phyloP scores from a whole-genome alignment of 2,888 invertebrate species.

The Leptopilina syphax region DNA sequence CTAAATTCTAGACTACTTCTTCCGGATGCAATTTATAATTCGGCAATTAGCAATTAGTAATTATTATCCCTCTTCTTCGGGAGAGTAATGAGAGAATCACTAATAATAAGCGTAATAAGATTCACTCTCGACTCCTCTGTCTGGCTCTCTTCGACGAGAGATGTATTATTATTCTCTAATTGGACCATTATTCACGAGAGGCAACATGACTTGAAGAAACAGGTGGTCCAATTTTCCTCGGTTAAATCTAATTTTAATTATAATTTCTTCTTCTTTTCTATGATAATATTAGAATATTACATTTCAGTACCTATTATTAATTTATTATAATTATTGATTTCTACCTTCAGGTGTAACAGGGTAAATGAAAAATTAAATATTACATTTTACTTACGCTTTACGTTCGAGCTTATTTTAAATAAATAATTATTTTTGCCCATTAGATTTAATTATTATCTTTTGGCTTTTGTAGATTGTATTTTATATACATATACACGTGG shows the following conservation, averaged over 20 bases:
- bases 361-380: no score
- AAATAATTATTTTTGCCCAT: not conserved
- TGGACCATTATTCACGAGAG: slow-evolving; percentile 67
- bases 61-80: not conserved
- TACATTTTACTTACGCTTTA: not conserved
- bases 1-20: no score
- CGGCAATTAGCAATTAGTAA: slow-evolving; percentile 11
- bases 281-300: not conserved
- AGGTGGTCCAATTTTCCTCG: slow-evolving; percentile 10
- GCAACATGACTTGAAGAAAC: slow-evolving; percentile 13
- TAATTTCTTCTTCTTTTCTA: not conserved
- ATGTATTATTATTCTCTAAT: slow-evolving; percentile 68
- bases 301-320: not conserved
- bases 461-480: slow-evolving; percentile 10
- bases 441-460: slow-evolving; percentile 4
- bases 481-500: not conserved
- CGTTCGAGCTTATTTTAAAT: slow-evolving; percentile 1
- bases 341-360: no score
- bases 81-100: slow-evolving; percentile 7
- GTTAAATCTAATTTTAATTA: not conserved
- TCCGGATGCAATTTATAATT: not conserved
- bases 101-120: slow-evolving; percentile 10
- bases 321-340: not conserved
- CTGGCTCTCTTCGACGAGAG: slow-evolving; percentile 31
- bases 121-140: slow-evolving; percentile 1